Conservation (phyloP, 2,113 vertebrate species). For the Orycteropus afer region DNA sequence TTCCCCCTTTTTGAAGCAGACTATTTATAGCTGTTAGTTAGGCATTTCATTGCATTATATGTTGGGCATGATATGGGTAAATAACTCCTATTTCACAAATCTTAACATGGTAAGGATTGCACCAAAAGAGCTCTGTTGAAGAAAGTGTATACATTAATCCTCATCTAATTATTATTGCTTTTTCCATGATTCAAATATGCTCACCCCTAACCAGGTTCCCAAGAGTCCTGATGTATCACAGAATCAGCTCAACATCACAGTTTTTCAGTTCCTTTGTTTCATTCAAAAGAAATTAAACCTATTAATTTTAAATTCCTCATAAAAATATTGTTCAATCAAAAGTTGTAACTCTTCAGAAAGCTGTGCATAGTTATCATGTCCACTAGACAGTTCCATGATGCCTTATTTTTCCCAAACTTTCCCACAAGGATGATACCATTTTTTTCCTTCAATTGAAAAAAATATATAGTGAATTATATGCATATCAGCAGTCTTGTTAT, state of each 20-base stretch:
- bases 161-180: not conserved
- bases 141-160: not conserved
- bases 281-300: not conserved
- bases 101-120: not conserved
- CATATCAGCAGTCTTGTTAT: not conserved
- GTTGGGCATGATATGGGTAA: not conserved
- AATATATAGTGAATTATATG: not conserved
- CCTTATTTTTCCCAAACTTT: not conserved
- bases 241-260: not conserved
- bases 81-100: not conserved
- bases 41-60: not conserved
- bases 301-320: not conserved
- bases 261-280: not conserved
- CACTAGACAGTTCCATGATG: not conserved
- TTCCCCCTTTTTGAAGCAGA: not conserved
- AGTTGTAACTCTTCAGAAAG: not conserved
- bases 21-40: not conserved
- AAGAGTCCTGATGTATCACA: not conserved
- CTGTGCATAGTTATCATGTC: not conserved
- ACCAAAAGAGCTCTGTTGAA: not conserved
- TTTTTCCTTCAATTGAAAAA: not conserved
- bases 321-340: not conserved
- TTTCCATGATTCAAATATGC: not conserved
- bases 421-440: not conserved
- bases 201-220: fast-evolving